Conservation (phyloP, 2,797 vertebrate species). For the Falco concolor region DNA sequence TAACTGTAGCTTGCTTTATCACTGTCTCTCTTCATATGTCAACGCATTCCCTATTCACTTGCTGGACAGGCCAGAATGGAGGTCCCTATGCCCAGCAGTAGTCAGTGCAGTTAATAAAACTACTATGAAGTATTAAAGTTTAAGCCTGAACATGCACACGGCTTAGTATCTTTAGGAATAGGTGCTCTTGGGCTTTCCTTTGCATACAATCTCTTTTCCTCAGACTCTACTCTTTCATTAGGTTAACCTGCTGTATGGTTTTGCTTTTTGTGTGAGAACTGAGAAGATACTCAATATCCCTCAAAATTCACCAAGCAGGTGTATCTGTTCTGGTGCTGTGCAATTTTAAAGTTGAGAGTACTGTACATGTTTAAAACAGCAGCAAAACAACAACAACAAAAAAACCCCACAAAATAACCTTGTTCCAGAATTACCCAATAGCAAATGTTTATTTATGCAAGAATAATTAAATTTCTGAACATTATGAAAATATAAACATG, state of each 20-base stretch:
- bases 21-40: not conserved
- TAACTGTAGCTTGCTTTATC: not conserved
- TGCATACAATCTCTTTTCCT: not conserved
- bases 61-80: not conserved
- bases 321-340: not conserved
- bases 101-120: not conserved
- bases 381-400: not conserved
- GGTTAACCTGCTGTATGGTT: not conserved
- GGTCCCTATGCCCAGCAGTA: not conserved
- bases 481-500: not conserved
- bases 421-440: not conserved
- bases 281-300: not conserved
- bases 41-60: not conserved
- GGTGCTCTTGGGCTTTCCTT: not conserved
- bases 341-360: not conserved
- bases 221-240: not conserved
- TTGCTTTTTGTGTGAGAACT: not conserved
- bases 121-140: not conserved
- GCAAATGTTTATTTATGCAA: slow-evolving; percentile 14
- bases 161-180: not conserved
- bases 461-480: slow-evolving; percentile 38
- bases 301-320: not conserved
- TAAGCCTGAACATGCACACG: not conserved
- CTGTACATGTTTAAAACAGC: not conserved
- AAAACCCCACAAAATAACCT: not conserved